Base-by-base conservation (phyloP, 1,140 invertebrate genomes). In the Zaprionus gabonicus region DNA sequence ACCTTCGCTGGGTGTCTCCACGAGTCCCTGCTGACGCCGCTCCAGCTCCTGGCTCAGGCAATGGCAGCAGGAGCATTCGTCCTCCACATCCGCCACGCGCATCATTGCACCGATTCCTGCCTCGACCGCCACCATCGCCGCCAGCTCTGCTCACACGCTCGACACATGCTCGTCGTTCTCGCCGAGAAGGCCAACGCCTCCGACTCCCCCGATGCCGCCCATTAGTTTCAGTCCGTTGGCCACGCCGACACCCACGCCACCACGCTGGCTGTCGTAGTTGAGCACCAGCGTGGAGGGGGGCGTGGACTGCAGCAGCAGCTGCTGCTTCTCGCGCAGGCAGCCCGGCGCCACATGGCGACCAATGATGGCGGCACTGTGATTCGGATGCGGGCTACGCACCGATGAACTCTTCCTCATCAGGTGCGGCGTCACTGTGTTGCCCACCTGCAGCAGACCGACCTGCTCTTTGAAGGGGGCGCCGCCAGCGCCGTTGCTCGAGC, bases 91-190 rank as follows among this genome's bases (percentile, higher is more conserved):
- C 20, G 53, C 34, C 38, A 36, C 71, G 7, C 60, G 46, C 49
- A 67, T 27, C 38, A 63, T 72, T 7, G 49, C 62, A 53, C 74
- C 68, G 51, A 79, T 49, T 64, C 81, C 62, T 34, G 66, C 73
- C 57, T 68, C 76, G 46, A 65, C 66, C 68, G 80, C 60, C 63
- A 79, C 84, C 84, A 85, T 85, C 77, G 86, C 86, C 85, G 84
- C 84, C 81, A 87, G 81, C 78, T 87, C 78, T 75, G 70, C 77
- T 91, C 85, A 91, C 70, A 91, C 88, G 59, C 84, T 91, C 34
- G 88, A 91, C 31, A 88, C 81, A n/a, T 69, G 71, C 70, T 91
- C 90, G 34, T 90, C 78, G 49, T 84, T 84, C 46, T 81, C 71
- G 38, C 64, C 6, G 55, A 82, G 66, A 1, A 38, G 34, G 34